Conservation (phyloP, 2,797 vertebrate species). For the Periparus ater region DNA sequence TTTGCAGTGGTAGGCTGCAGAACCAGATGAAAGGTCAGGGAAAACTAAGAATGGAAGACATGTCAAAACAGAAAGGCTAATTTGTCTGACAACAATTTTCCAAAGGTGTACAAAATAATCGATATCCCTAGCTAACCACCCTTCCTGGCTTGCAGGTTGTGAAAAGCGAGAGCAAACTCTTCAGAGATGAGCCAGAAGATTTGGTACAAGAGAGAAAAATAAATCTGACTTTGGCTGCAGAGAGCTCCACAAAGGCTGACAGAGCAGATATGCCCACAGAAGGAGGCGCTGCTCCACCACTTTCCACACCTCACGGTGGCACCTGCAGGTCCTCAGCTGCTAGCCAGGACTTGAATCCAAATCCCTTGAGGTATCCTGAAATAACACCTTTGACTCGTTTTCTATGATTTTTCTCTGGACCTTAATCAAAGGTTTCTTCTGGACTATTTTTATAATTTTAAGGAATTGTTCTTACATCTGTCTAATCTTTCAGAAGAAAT, state of each 20-base stretch:
- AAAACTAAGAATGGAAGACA: background rate
- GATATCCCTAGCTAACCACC: background rate
- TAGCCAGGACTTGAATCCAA: background rate
- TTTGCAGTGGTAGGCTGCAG: background rate
- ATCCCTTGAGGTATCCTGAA: background rate
- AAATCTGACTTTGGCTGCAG: background rate
- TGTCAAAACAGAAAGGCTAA: background rate
- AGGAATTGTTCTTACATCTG: background rate
- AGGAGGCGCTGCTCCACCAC: conserved; percentile 57
- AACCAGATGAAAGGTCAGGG: background rate
- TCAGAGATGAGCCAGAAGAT: background rate
- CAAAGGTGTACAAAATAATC: background rate
- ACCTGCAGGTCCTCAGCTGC: background rate
- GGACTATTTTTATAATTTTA: background rate
- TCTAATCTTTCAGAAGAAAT: background rate
- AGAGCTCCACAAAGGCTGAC: rapidly evolving
- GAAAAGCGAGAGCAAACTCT: background rate
- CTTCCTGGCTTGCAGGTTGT: rapidly evolving
- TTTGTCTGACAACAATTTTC: background rate
- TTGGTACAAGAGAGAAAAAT: rapidly evolving
- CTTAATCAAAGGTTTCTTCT: background rate
- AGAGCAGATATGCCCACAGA: background rate
- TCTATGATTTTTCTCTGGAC: background rate
- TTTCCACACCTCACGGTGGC: rapidly evolving
- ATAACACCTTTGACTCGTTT: background rate